Percentiles rank a stretch among this genome's conserved stretches.
phyloP scores from a whole-genome alignment of 2,113 vertebrate species.

The Ia io region DNA sequence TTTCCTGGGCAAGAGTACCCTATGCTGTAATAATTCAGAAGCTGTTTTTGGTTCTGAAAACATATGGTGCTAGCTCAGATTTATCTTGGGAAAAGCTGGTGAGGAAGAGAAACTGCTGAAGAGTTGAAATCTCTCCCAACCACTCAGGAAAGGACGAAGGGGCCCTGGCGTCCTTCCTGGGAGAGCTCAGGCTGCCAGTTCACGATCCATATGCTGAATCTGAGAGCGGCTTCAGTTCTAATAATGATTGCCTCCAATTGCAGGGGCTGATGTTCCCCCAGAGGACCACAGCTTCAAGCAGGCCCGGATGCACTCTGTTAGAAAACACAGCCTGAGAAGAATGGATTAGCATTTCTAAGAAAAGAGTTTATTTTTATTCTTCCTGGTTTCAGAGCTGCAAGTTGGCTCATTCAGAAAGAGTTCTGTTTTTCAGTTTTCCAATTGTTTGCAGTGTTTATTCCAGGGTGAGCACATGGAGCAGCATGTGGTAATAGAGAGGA shows the following conservation, averaged over 20 bases:
- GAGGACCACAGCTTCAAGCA: neutral
- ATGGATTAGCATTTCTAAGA: conserved; percentile 21
- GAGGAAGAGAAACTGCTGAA: conserved; percentile 68
- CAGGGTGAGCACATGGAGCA: neutral
- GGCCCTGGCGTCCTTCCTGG: neutral
- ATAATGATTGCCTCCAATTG: neutral
- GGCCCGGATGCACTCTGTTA: neutral
- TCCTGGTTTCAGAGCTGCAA: neutral
- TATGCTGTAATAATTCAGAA: conserved; percentile 63
- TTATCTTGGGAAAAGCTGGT: conserved; percentile 68
- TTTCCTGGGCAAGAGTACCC: conserved; percentile 37
- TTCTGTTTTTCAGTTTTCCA: neutral
- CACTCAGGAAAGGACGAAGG: neutral
- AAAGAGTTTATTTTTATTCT: conserved; percentile 18
- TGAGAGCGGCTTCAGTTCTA: conserved; percentile 17
- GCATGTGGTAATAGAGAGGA: neutral
- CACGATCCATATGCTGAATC: conserved; percentile 29
- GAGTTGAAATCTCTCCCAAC: conserved; percentile 55
- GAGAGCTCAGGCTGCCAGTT: conserved; percentile 48
- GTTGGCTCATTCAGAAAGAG: neutral
- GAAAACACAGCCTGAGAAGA: neutral
- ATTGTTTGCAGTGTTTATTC: neutral
- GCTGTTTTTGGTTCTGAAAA: conserved; percentile 62
- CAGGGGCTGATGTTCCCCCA: neutral
- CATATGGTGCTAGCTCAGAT: conserved; percentile 70